Conservation (phyloP, 2,797 vertebrate species). For the Mastacembelus armatus region DNA sequence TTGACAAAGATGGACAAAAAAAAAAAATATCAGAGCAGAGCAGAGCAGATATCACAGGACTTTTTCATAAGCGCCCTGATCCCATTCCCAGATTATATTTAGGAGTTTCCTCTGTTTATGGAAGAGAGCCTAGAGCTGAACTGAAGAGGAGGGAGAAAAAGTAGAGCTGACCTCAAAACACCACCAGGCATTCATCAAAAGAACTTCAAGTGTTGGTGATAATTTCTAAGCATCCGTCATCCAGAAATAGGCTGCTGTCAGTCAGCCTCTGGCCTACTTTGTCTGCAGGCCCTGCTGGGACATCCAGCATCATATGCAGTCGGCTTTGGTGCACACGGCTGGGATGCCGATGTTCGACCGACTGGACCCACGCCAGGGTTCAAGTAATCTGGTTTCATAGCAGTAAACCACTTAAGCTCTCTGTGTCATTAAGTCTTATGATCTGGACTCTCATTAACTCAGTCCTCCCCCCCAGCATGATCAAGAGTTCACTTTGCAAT, state of each 20-base stretch:
- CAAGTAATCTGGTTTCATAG: constrained; percentile 63
- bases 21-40: neutral
- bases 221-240: constrained; percentile 39
- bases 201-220: constrained; percentile 44
- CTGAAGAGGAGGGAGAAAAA: neutral
- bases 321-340: constrained; percentile 17
- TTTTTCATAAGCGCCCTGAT: constrained; percentile 28
- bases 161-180: constrained; percentile 48
- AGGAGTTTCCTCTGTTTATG: constrained; percentile 67
- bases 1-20: neutral
- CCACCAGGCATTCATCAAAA: constrained; percentile 21
- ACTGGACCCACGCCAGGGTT: constrained; percentile 55
- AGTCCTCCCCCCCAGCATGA: too few species aligned
- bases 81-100: constrained; percentile 58
- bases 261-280: constrained; percentile 11
- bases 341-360: constrained; percentile 32
- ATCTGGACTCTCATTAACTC: constrained; percentile 48
- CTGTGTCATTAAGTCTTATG: constrained; percentile 44
- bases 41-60: constrained; percentile 1
- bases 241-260: constrained; percentile 31
- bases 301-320: constrained; percentile 19
- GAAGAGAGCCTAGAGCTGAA: constrained; percentile 45
- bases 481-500: constrained; percentile 14
- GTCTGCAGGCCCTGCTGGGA: neutral
- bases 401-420: constrained; percentile 57